phyloP scores from a whole-genome alignment of 2,797 vertebrate genomes.

The Heterohyrax brucei region DNA sequence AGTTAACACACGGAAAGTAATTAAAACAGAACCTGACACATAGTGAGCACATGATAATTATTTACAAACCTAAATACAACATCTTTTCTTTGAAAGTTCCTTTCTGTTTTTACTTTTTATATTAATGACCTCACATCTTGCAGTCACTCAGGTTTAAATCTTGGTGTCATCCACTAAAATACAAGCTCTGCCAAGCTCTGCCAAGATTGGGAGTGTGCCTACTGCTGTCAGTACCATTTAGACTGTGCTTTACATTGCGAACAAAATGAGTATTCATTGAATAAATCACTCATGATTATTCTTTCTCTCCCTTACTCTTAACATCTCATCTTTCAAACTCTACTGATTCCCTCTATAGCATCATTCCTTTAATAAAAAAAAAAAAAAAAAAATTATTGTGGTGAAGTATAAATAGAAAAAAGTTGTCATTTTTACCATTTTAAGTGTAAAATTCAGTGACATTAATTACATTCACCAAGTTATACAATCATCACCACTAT shows the following conservation, averaged over 20 bases:
- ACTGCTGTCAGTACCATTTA: background rate
- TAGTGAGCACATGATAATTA: conserved; percentile 12
- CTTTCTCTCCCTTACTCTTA: background rate
- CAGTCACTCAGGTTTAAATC: background rate
- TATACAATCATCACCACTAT: no score
- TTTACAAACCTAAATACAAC: background rate
- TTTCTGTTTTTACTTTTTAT: background rate
- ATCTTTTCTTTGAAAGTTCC: conserved; percentile 5
- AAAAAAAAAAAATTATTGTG: no score
- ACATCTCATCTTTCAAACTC: background rate
- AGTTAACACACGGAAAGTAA: background rate
- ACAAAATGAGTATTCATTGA: background rate
- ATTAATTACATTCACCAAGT: no score
- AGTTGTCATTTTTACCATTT: no score
- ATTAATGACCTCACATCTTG: background rate
- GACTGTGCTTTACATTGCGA: background rate
- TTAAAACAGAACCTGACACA: background rate
- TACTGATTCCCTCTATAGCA: background rate
- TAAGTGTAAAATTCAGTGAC: no score
- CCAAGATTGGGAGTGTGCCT: background rate
- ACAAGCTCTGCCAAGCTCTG: background rate
- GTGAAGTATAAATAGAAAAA: no score
- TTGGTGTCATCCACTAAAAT: background rate
- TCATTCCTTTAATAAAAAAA: no score
- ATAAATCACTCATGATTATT: background rate